phyloP scores from a whole-genome alignment of 2,888 invertebrate species.

The Bruchidius siliquastri region DNA sequence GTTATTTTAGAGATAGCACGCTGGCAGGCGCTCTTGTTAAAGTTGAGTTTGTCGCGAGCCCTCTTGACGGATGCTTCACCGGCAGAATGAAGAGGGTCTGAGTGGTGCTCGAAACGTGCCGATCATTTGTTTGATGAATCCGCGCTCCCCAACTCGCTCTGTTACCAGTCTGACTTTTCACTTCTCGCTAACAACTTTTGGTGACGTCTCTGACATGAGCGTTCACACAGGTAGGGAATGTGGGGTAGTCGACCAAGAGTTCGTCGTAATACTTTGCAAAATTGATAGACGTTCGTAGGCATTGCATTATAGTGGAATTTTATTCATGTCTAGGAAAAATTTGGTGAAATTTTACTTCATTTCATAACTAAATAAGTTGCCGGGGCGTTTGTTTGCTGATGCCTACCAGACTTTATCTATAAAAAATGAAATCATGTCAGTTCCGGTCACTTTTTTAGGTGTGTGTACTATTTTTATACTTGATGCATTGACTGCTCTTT shows the following conservation, averaged over 20 bases:
- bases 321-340: too few relatives aligned
- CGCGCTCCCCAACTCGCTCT: slow-evolving; percentile 13
- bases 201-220: background rate
- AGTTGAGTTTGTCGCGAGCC: background rate
- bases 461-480: too few relatives aligned
- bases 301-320: too few relatives aligned
- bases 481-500: too few relatives aligned
- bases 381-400: too few relatives aligned
- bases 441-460: too few relatives aligned
- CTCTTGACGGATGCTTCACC: background rate
- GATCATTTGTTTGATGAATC: slow-evolving; percentile 44
- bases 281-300: too few relatives aligned
- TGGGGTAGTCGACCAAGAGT: background rate
- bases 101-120: slow-evolving; percentile 42
- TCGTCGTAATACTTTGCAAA: too few relatives aligned
- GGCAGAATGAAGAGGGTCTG: slow-evolving; percentile 1
- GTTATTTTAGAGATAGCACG: background rate
- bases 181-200: slow-evolving; percentile 2
- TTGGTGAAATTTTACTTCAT: too few relatives aligned
- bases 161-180: slow-evolving; percentile 8
- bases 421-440: too few relatives aligned
- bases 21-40: background rate
- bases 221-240: background rate
- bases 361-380: too few relatives aligned
- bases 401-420: too few relatives aligned